Base-by-base conservation (phyloP, 2,797 vertebrate species). In the Poecile montanus region DNA sequence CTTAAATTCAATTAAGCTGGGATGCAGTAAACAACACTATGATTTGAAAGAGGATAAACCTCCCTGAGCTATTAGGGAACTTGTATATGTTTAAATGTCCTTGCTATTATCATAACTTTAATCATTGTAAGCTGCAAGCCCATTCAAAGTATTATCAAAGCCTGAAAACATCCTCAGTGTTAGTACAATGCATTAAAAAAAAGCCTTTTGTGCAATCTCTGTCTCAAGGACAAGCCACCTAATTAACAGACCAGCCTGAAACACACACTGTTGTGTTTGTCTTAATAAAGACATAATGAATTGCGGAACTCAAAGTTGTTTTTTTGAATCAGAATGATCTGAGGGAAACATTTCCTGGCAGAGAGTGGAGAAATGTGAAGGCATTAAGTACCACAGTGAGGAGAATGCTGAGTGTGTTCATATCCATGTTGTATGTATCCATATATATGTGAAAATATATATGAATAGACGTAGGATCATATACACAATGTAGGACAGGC, bases 1-100 rank as follows among this genome's bases (percentile, higher is more conserved):
- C 84, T 95, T 94, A 93, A 60, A 73, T 95, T 96, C 76, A 96
- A 66, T 92, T 96, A 93, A 94, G 44, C 47, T 84, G 63, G 51
- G 40, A 62, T 67, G 88, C 91, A 77, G 65, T 95, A 90, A 97
- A 88, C 65, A 81, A 74, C 86, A 71, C 73, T 4, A 4, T 88
- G 93, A 92, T 77, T 73, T 91, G 57, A 94, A 92, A 91, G 89
- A 95, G 61, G 79, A 58, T 92, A 92, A 95, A 66, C 48, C 32
- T 93, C 82, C 66, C 85, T 78, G 63, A 92, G 86, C 82, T 94
- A 94, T 87, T 65, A 85, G 90, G 65, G 88, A 96, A 80, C 22
- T 23, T 86, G 36, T 60, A 26, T 96, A 67, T 95, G 40, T 91
- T 73, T 95, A 58, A 77, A 93, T 91, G 93, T 91, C 96, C 94